Evolutionary conservation across 2,888 invertebrate genomes (phyloP).

Genomic region (Agriopis leucophaearia): DNA sequence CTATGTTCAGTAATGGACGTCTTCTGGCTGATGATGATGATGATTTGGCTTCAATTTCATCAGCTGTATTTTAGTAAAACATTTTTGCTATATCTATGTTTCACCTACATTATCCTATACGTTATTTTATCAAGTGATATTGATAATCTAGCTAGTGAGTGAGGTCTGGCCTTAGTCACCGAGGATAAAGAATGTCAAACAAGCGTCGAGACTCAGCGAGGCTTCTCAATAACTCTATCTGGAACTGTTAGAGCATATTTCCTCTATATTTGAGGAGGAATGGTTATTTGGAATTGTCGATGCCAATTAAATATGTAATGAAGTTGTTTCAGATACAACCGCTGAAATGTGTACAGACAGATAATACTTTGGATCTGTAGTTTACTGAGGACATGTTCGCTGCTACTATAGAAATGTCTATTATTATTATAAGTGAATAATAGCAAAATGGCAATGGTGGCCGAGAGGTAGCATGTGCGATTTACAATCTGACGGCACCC

Average conservation of each 20-base stretch:
- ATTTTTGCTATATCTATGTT: no score
- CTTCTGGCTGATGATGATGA: no score
- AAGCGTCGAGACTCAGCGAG: not conserved
- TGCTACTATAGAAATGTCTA: not conserved
- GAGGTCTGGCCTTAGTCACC: constrained; percentile 8
- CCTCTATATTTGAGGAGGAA: constrained; percentile 10
- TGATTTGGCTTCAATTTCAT: no score
- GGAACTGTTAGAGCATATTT: constrained; percentile 10
- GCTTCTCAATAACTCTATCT: constrained; percentile 45
- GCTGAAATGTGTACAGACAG: constrained; percentile 3
- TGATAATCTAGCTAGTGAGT: not conserved
- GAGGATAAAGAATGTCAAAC: constrained; percentile 20
- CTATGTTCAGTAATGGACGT: no score
- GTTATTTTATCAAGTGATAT: no score
- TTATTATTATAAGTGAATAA: no score
- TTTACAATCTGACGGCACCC: no score
- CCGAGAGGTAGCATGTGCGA: no score
- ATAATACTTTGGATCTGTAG: not conserved
- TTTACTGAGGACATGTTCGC: not conserved
- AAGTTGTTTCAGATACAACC: constrained; percentile 25
- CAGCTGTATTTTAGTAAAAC: no score
- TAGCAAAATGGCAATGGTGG: no score
- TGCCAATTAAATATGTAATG: constrained; percentile 26
- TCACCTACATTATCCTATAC: no score
- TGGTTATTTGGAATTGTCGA: constrained; percentile 16